These are phyloP conservation scores for Acipenser ruthenus DNA, from an alignment of 2,797 vertebrate genomes.

Conservation along the genomic window DNA sequence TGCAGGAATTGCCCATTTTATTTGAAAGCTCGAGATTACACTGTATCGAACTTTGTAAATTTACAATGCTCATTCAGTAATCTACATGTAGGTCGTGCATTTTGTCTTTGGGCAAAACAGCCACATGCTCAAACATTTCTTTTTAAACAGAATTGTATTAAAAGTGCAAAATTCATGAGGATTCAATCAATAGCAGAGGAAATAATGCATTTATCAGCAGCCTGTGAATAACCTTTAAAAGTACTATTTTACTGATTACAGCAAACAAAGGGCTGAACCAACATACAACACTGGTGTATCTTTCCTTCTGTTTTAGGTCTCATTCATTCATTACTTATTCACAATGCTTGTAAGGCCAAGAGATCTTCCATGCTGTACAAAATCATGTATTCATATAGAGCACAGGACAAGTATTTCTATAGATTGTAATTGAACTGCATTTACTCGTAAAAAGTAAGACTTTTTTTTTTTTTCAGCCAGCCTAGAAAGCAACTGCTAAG, in stretches of 20 bases:
- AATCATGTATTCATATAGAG: too few relatives aligned
- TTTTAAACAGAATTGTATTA: not conserved
- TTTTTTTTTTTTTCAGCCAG: too few relatives aligned
- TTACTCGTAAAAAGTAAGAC: too few relatives aligned
- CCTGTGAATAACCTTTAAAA: not conserved
- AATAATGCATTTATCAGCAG: conserved; percentile 6
- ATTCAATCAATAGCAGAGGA: conserved; percentile 7
- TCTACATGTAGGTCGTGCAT: not conserved
- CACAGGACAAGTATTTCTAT: too few relatives aligned
- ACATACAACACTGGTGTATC: not conserved
- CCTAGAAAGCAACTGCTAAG: too few relatives aligned
- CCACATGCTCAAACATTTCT: not conserved
- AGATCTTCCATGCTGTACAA: too few relatives aligned
- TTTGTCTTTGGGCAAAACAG: conserved; percentile 2
- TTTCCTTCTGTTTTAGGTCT: not conserved
- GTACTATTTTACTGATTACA: conserved; percentile 2
- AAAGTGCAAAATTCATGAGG: not conserved
- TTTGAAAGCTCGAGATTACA: conserved; percentile 5
- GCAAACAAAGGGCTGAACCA: not conserved
- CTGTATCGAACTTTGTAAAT: conserved; percentile 12
- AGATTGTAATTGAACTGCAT: too few relatives aligned
- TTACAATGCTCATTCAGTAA: conserved; percentile 4
- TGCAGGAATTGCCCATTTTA: conserved; percentile 1
- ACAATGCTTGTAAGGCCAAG: not conserved
- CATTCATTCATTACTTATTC: not conserved